Evolutionary conservation across 2,888 invertebrate genomes (phyloP).

Genomic region (Eristalinus aeneus): DNA sequence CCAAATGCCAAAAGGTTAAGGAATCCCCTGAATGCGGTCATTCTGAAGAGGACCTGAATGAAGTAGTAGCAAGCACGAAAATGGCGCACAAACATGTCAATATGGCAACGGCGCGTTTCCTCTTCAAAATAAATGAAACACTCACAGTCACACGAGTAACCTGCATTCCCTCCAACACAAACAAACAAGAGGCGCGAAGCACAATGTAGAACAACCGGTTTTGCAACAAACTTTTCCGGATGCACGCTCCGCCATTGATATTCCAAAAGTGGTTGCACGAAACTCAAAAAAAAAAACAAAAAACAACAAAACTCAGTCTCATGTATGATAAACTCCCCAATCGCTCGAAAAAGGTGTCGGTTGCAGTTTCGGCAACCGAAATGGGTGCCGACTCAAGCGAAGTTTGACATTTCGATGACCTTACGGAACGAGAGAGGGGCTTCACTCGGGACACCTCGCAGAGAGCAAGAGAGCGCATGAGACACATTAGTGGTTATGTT

Average conservation of each 20-base stretch:
- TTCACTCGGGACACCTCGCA: neutral
- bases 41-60: slow-evolving; percentile 12
- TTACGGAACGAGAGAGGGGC: slow-evolving; percentile 73
- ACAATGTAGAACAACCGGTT: slow-evolving; percentile 27
- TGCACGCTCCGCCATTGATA: slow-evolving; percentile 18
- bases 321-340: neutral
- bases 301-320: too few relatives aligned
- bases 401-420: slow-evolving; percentile 81
- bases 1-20: slow-evolving; percentile 4
- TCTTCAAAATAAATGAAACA: neutral
- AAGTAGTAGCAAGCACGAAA: slow-evolving; percentile 9
- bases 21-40: slow-evolving; percentile 53
- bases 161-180: neutral
- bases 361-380: slow-evolving; percentile 34
- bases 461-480: slow-evolving; percentile 45
- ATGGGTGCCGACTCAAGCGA: slow-evolving; percentile 72
- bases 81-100: slow-evolving; percentile 42
- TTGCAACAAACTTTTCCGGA: slow-evolving; percentile 23
- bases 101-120: slow-evolving; percentile 24
- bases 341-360: slow-evolving; percentile 38
- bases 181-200: neutral
- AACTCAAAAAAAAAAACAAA: too few relatives aligned
- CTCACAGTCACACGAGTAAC: neutral
- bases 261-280: slow-evolving; percentile 1
- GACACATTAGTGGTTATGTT: slow-evolving; percentile 31